Percentiles rank a stretch among this genome's conserved stretches.
Conservation (phyloP, 2,888 invertebrate species). For the Suillia variegata region DNA sequence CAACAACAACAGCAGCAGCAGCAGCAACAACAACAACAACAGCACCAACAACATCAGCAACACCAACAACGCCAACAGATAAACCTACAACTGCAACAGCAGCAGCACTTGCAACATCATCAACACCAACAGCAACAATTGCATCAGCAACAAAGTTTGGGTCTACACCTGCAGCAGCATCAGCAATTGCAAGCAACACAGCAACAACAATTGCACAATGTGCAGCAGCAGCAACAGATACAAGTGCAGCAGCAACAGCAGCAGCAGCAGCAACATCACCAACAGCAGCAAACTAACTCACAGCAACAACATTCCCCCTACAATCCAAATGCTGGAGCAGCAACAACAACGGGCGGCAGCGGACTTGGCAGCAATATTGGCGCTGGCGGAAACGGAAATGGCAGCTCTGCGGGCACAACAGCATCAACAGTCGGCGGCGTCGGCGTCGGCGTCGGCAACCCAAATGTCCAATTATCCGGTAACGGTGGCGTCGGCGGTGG, state of each 20-base stretch:
- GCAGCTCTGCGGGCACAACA: constrained; percentile 6
- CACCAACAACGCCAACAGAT: constrained; percentile 53
- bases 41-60: constrained; percentile 67
- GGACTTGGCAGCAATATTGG: constrained; percentile 38
- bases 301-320: constrained; percentile 49
- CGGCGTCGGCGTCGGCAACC: constrained; percentile 21
- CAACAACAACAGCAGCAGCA: constrained; percentile 58
- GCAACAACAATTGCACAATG: constrained; percentile 37
- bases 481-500: constrained; percentile 22
- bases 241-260: constrained; percentile 54
- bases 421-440: background rate
- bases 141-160: constrained; percentile 47
- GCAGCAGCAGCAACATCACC: constrained; percentile 26
- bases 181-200: constrained; percentile 44
- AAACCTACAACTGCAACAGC: constrained; percentile 35
- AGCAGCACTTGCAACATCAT: constrained; percentile 39
- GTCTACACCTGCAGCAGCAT: constrained; percentile 50
- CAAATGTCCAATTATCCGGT: constrained; percentile 8
- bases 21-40: constrained; percentile 62
- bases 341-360: constrained; percentile 53
- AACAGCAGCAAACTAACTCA: constrained; percentile 31
- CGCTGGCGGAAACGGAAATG: constrained; percentile 56
- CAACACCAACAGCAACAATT: constrained; percentile 49
- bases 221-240: constrained; percentile 50
- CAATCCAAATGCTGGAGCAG: constrained; percentile 44